Conservation (phyloP, 2,797 vertebrate genomes). For the Carcharodon carcharias region DNA sequence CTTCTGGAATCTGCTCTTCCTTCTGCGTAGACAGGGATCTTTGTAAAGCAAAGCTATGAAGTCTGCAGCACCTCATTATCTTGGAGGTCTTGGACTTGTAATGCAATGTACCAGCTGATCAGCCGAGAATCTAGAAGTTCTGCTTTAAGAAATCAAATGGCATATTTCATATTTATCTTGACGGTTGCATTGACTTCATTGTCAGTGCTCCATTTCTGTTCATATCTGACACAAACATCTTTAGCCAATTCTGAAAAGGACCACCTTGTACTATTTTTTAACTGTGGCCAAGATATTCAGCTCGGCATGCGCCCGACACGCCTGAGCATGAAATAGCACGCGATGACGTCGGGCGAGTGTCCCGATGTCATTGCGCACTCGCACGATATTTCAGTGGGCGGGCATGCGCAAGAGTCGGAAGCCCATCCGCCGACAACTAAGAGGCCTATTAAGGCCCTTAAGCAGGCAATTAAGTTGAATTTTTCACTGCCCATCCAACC, state of each 20-base stretch:
- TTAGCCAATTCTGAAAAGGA: neutral
- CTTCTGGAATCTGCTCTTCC: neutral
- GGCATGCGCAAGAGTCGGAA: too few relatives aligned
- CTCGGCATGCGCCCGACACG: too few relatives aligned
- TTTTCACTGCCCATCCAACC: too few relatives aligned
- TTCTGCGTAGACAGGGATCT: neutral
- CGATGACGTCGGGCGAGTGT: too few relatives aligned
- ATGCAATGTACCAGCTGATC: neutral
- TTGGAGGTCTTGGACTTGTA: neutral
- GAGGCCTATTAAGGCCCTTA: too few relatives aligned
- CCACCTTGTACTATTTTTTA: neutral
- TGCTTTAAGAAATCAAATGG: neutral
- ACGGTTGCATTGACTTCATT: neutral
- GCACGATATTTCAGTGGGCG: too few relatives aligned
- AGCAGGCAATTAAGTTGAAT: too few relatives aligned
- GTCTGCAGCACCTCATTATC: neutral
- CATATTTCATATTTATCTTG: neutral
- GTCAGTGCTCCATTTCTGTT: neutral
- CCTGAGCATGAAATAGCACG: too few relatives aligned
- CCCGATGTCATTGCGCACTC: too few relatives aligned
- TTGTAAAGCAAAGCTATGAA: neutral
- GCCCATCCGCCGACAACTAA: too few relatives aligned
- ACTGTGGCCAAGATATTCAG: too few relatives aligned
- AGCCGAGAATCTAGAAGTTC: neutral
- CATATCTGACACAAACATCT: neutral